These are phyloP conservation scores for Picus viridis DNA, from an alignment of 2,797 vertebrate genomes.

Conservation along the genomic window DNA sequence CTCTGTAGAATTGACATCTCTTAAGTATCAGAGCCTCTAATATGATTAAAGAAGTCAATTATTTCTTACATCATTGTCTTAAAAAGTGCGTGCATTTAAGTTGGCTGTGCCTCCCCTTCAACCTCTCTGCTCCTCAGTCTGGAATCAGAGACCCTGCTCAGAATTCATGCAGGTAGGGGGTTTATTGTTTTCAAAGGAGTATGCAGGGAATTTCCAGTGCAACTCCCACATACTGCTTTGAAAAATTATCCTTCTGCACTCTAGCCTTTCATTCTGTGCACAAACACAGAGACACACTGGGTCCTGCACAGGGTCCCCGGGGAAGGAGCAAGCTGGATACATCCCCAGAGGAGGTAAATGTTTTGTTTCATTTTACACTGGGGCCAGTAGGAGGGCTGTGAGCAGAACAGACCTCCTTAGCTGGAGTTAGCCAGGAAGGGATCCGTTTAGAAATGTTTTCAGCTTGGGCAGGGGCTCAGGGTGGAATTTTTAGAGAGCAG, in stretches of 20 bases:
- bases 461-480: background rate
- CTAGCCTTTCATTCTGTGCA: slow-evolving; percentile 43
- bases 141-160: slow-evolving; percentile 18
- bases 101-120: slow-evolving; percentile 3
- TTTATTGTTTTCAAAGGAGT: slow-evolving; percentile 41
- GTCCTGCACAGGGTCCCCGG: slow-evolving; percentile 19
- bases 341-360: slow-evolving; percentile 36
- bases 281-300: slow-evolving; percentile 34
- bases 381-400: background rate
- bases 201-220: slow-evolving; percentile 37
- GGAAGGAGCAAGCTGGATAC: slow-evolving; percentile 40
- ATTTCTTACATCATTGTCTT: background rate
- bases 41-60: slow-evolving; percentile 11
- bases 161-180: slow-evolving; percentile 35
- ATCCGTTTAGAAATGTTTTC: slow-evolving; percentile 62
- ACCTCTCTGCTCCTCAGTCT: background rate
- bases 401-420: slow-evolving; percentile 27
- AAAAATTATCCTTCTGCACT: slow-evolving; percentile 61
- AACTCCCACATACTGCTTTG: slow-evolving; percentile 32
- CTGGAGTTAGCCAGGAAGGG: slow-evolving; percentile 6
- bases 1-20: background rate
- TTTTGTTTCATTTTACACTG: slow-evolving; percentile 45
- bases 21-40: background rate
- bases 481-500: slow-evolving; percentile 23
- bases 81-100: slow-evolving; percentile 7